Percentiles rank a stretch among this genome's conserved stretches.
Conservation (phyloP, 1,140 invertebrate species). For the Solenopsis invicta region DNA sequence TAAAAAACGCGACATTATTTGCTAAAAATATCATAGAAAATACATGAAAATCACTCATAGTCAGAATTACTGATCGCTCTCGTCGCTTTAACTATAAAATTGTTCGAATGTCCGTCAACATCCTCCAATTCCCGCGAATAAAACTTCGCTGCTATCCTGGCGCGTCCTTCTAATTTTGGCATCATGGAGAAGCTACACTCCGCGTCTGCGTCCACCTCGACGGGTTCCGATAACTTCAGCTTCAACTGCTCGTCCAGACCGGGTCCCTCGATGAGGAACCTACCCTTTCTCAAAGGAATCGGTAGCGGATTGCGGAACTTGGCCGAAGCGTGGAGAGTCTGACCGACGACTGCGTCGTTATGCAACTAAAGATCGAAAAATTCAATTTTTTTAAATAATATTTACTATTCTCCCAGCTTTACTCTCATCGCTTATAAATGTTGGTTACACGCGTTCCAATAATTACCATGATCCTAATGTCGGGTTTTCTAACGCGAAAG, state of each 20-base stretch:
- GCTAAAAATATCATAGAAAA: conserved; percentile 17
- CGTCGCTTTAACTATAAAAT: conserved; percentile 86
- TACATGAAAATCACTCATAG: neutral
- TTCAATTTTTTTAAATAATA: neutral
- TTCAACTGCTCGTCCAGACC: conserved; percentile 92
- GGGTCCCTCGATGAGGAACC: conserved; percentile 93
- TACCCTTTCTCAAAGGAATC: conserved; percentile 91
- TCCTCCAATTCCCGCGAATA: conserved; percentile 93
- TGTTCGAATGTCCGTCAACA: conserved; percentile 92
- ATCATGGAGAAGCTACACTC: conserved; percentile 91
- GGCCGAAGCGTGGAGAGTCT: conserved; percentile 90
- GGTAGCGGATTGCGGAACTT: conserved; percentile 95
- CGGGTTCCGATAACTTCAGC: conserved; percentile 89
- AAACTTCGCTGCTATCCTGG: conserved; percentile 94
- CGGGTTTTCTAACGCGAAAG: conserved; percentile 95
- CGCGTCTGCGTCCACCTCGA: conserved; percentile 89
- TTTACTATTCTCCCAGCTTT: neutral
- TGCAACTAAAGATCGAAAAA: conserved; percentile 77
- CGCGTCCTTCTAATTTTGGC: conserved; percentile 91
- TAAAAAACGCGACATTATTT: neutral
- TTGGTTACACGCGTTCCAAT: neutral
- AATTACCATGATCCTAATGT: conserved; percentile 92
- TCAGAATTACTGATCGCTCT: conserved; percentile 39
- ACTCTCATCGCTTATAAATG: neutral
- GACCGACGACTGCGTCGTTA: conserved; percentile 89